These are phyloP conservation scores for Dysidea cf. avara DNA, from an alignment of 37 sponge, comb jelly and placozoan species.

Conservation along the genomic window DNA sequence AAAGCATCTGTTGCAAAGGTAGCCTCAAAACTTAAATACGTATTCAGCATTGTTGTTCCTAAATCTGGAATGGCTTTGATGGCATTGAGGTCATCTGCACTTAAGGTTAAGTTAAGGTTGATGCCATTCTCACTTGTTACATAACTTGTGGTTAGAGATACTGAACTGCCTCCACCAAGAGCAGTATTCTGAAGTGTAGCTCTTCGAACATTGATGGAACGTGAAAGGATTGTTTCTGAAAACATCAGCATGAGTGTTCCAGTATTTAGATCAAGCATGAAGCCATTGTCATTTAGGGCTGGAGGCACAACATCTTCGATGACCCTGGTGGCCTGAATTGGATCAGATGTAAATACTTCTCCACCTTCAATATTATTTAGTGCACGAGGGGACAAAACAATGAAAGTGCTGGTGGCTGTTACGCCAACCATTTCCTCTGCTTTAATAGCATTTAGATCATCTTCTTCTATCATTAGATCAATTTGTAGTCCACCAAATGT, in stretches of 20 bases:
- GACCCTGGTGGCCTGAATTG: conserved; percentile 46
- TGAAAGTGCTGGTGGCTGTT: conserved; percentile 62
- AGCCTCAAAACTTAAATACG: conserved; percentile 28
- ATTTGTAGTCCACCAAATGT: conserved; percentile 34
- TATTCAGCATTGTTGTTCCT: conserved; percentile 15
- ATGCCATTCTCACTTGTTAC: conserved; percentile 33
- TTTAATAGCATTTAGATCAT: conserved; percentile 69
- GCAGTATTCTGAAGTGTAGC: conserved; percentile 39
- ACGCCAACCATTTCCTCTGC: conserved; percentile 49
- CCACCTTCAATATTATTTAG: conserved; percentile 52
- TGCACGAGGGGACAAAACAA: conserved; percentile 23
- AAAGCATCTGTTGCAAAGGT: conserved; percentile 63
- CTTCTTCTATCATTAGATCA: conserved; percentile 15
- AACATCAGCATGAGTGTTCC: conserved; percentile 57
- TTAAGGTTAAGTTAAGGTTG: conserved; percentile 44
- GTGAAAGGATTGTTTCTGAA: conserved; percentile 54
- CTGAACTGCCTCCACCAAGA: not conserved
- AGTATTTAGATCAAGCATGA: conserved; percentile 59
- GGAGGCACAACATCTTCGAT: conserved; percentile 60
- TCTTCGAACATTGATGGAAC: conserved; percentile 28
- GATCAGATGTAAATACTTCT: conserved; percentile 38
- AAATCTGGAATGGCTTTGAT: conserved; percentile 34
- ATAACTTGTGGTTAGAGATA: conserved; percentile 37
- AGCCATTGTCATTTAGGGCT: conserved; percentile 1
- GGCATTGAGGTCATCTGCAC: conserved; percentile 56